Base-by-base conservation (phyloP, 1,140 invertebrate species). In the Belonocnema kinseyi region DNA sequence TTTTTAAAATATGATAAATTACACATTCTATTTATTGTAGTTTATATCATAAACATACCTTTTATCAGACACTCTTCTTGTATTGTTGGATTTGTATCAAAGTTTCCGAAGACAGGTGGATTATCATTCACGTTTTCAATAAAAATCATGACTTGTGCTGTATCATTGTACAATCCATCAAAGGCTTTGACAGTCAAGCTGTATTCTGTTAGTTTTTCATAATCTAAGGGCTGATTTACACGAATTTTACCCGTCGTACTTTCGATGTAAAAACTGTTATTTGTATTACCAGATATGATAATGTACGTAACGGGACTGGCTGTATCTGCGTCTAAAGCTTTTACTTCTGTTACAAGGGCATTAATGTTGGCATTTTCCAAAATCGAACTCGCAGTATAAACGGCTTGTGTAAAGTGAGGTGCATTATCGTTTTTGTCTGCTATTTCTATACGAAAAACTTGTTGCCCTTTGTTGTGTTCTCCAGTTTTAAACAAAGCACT, bases 341-440 rank as follows among this genome's bases (percentile, higher is more conserved):
- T 95, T 0, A 98, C 96, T 91, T 97, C 95, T 33, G 95, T 96
- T 0, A 98, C 96, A 26, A 94, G 92, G 66, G 93, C 93, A 84
- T 97, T 96, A 19, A 95, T 93, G 88, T 97, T 96, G 1, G 95
- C 94, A 87, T 96, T 94, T 92, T 98, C 97, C 14, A 94, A 92
- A 56, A 98, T 94, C 21, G 94, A 93, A 83, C 96, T 94, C 0
- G 96, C 95, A 7, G 94, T 92, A 90, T 98, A 98, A 0, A 93
- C 92, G 0, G 92, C 85, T 81, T 95, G 92, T 16, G 94, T 95
- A 88, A 98, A 82, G 12, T 61, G 77, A 3, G 83, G 83, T 26
- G 26, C 26, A 89, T 98, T 97, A 87, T 98, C 98, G 87, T 98
- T 97, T 88, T 96, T 97, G 90, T 99, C 98, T 12, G 95, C 96